phyloP scores from a whole-genome alignment of 1,140 invertebrate species.

The Vollenhovia emeryi region DNA sequence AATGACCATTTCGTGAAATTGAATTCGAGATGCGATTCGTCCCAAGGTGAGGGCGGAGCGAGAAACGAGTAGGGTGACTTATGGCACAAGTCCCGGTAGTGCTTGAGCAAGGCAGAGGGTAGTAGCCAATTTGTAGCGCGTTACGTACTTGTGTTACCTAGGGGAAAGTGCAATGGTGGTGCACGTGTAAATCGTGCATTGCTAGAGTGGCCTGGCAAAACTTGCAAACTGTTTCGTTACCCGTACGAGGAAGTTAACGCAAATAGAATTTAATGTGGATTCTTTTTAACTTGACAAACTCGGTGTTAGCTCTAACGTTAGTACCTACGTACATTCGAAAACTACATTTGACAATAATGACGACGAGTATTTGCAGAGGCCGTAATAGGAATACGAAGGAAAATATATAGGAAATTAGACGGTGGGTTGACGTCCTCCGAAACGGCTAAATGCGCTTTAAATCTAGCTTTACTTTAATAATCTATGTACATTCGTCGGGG shows the following conservation, averaged over 20 bases:
- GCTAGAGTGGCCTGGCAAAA: conserved; percentile 27
- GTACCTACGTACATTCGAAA: neutral
- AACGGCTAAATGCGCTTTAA: conserved; percentile 49
- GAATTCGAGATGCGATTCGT: conserved; percentile 68
- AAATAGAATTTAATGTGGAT: conserved; percentile 56
- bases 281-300: conserved; percentile 10
- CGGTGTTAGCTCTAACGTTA: neutral
- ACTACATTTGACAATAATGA: conserved; percentile 15
- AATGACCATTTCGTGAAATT: conserved; percentile 67
- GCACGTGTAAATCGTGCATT: conserved; percentile 58
- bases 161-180: conserved; percentile 25
- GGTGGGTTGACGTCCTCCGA: conserved; percentile 2
- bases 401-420: conserved; percentile 50
- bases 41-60: conserved; percentile 38
- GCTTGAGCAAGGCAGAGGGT: neutral
- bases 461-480: conserved; percentile 57
- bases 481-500: conserved; percentile 46
- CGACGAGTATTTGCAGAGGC: conserved; percentile 10
- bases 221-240: conserved; percentile 44
- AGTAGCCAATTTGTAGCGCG: conserved; percentile 67
- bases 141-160: conserved; percentile 56
- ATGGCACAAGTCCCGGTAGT: conserved; percentile 48
- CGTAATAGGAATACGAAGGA: neutral
- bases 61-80: conserved; percentile 59
- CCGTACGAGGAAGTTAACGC: conserved; percentile 50